phyloP scores from a whole-genome alignment of 2,797 vertebrate species.

The Pseudopleuronectes americanus region DNA sequence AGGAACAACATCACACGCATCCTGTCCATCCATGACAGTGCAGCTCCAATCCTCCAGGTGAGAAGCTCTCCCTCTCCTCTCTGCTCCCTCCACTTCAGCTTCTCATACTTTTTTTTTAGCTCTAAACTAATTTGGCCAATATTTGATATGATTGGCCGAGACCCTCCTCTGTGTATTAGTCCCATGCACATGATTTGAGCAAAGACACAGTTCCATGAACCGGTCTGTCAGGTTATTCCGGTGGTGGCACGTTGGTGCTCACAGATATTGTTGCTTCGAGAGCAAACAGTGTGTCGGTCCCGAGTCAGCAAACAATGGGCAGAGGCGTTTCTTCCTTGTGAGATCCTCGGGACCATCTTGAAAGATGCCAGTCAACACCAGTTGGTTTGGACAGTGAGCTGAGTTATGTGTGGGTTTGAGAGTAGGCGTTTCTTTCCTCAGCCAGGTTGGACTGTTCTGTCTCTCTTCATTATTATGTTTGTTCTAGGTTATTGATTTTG shows the following conservation, averaged over 20 bases:
- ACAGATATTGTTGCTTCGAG: background rate
- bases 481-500: constrained; percentile 23
- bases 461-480: constrained; percentile 21
- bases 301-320: constrained; percentile 27
- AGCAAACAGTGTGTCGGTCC: constrained; percentile 20
- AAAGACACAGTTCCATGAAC: constrained; percentile 30
- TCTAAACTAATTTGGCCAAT: background rate
- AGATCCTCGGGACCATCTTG: constrained; percentile 31
- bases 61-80: constrained; percentile 21
- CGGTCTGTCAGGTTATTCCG: constrained; percentile 63
- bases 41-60: constrained; percentile 93
- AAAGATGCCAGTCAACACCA: constrained; percentile 51
- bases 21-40: constrained; percentile 91
- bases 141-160: background rate
- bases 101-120: background rate
- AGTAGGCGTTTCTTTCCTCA: constrained; percentile 56
- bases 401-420: constrained; percentile 59
- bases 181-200: background rate
- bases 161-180: background rate
- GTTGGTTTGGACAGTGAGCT: constrained; percentile 47
- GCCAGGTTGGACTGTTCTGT: constrained; percentile 25
- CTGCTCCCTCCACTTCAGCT: background rate
- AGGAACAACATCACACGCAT: constrained; percentile 96
- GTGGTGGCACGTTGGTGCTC: constrained; percentile 4
- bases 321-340: constrained; percentile 29